Base-by-base conservation (phyloP, 2,797 vertebrate genomes). In the Nyctalus aviator region DNA sequence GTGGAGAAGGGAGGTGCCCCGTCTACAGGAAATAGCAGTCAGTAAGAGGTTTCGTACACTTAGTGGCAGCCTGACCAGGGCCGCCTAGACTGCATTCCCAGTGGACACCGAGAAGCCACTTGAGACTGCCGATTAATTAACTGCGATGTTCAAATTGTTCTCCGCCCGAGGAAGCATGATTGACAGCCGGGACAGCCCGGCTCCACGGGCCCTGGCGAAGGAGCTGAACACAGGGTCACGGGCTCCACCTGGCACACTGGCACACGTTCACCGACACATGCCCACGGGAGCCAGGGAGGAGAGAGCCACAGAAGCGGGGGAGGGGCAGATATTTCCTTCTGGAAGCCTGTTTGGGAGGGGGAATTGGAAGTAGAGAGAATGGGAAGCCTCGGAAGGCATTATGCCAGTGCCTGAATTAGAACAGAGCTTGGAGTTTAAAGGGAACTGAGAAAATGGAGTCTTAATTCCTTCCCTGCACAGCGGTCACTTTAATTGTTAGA, bases 101-200 rank as follows among this genome's bases (percentile, higher is more conserved):
- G 96, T 92, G 90, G 87, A 96, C 94, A 89, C 76, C 18, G 78
- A 94, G 91, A 88, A 87, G 81, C 90, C 91, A 46, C 92, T 94
- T 57, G 85, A 95, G 94, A 72, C 48, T 64, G 93, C 23, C 78
- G 88, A 93, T 96, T 93, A 95, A 96, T 95, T 94, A 95, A 81
- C 93, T 85, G 37, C 77, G 93, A 90, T n/a, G 41, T 91, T 93
- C 79, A 53, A 53, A 78, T 17, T 41, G 17, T 1, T 81, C 32
- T 69, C 66, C 62, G 53, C 81, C 94, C 27, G n/a, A 88, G 84
- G 57, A 79, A 97, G 53, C 57, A 1, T 0, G 17, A 55, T 32
- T 30, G 20, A n/a, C n/a, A 44, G 37, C 17, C 37, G 0, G 2
- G 32, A 20, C 23, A 3, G n/a, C 20, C 0, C 4, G 53, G 62